Evolutionary conservation across 2,797 vertebrate species (phyloP), one percentile per base, ranked within the genome.

Genomic region (Gymnocypris eckloni): DNA sequence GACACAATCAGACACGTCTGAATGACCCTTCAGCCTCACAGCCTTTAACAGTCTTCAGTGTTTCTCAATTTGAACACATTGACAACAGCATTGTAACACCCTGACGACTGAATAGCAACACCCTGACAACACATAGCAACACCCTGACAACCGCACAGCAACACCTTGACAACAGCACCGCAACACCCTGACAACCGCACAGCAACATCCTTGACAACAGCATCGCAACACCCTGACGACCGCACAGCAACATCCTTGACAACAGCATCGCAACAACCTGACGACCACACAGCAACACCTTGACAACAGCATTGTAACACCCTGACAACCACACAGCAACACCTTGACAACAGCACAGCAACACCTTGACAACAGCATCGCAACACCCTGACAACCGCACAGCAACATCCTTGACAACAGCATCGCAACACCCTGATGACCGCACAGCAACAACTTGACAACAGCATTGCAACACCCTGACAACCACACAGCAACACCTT

Each of bases 141-240:
- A 9, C 18, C 52, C 1, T n/a, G 3, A 59, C 1, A 2, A n/a
- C 9, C 0, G 1, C 1, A 61, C 1, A 4, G 22, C 56, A 61
- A 61, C 10, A 61, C n/a, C 59, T 2, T n/a, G 9, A 59, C 1
- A 4, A n/a, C 54, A 1, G 0, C 9, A 22, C 1, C 1, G 8
- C 20, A 56, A 48, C 48, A 48, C 12, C 48, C 1, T 48, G 48
- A 48, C 3, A 0, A 52, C 15, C 2, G 15, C 15, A 52, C 5
- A 6, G 50, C 15, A 52, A 59, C 22, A 11, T n/a, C 56, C 56
- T 0, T 59, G 2, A 11, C 22, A n/a, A 59, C 56, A 0, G 3
- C 3, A n/a, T 4, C 0, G 4, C 18, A 56, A 9, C 54, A 59
- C 54, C 20, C 1, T n/a, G 20, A 59, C 3, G 5, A 59, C 20